A percentile compares a stretch with the other conserved stretches of the same genome.
These are phyloP conservation scores for Manduca sexta DNA, from an alignment of 1,140 invertebrate species.

Conservation along the genomic window DNA sequence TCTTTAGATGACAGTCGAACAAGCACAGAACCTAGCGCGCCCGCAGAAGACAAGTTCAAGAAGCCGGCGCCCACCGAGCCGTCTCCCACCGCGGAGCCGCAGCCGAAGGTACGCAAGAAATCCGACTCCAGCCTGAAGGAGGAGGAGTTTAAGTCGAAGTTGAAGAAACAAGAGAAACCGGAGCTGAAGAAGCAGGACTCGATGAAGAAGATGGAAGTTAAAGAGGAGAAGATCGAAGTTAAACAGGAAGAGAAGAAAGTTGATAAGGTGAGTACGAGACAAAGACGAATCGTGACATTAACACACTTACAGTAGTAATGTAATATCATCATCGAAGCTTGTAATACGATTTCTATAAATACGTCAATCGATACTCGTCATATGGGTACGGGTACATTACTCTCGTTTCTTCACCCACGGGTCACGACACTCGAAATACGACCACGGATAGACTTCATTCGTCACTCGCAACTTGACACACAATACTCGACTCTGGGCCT, in stretches of 20 bases:
- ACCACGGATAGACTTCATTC: too few relatives aligned
- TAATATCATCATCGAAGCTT: too few relatives aligned
- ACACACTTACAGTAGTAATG: too few relatives aligned
- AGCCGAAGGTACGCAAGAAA: constrained; percentile 47
- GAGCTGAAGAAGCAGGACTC: constrained; percentile 62
- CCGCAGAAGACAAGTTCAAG: constrained; percentile 37
- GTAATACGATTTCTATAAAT: too few relatives aligned
- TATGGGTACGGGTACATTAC: too few relatives aligned
- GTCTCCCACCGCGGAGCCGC: constrained; percentile 18
- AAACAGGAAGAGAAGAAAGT: constrained; percentile 28
- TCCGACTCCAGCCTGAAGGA: constrained; percentile 60
- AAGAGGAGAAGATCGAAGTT: constrained; percentile 31
- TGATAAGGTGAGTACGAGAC: constrained; percentile 15
- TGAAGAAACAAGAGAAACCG: constrained; percentile 43
- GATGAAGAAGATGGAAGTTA: constrained; percentile 36
- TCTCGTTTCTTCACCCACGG: too few relatives aligned
- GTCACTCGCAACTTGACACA: too few relatives aligned
- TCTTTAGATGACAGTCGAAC: constrained; percentile 48
- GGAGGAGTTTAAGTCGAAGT: constrained; percentile 39
- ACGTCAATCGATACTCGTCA: too few relatives aligned
- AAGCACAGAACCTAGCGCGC: constrained; percentile 36
- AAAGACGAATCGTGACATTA: too few relatives aligned
- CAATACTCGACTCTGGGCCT: too few relatives aligned
- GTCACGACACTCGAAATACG: too few relatives aligned
- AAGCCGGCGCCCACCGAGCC: constrained; percentile 29